These are phyloP conservation scores for Asteroscopus sphinx DNA, from an alignment of 2,888 invertebrate species.

Conservation along the genomic window DNA sequence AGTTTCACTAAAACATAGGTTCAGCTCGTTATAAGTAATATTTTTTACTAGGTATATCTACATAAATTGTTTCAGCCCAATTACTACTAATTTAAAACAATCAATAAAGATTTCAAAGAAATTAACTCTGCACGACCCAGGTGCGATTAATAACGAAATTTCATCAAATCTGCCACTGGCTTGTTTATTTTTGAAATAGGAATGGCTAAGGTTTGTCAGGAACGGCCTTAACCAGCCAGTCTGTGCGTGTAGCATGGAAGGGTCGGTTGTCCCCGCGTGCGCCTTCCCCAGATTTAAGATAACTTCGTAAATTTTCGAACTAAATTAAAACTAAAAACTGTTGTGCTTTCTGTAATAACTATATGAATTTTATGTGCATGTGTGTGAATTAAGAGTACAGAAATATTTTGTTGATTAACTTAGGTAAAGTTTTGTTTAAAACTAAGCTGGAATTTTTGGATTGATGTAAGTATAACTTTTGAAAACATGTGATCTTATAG, in stretches of 20 bases:
- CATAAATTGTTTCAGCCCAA: no score
- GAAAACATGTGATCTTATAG: neutral
- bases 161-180: neutral
- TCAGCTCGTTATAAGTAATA: no score
- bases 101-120: no score
- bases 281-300: conserved; percentile 21
- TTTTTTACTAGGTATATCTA: no score
- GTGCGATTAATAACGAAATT: neutral
- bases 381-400: conserved; percentile 20
- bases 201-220: conserved; percentile 14
- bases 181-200: conserved; percentile 7
- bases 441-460: conserved; percentile 8
- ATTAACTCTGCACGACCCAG: no score
- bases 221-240: conserved; percentile 38
- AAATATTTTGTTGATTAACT: neutral
- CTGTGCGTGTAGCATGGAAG: conserved; percentile 32
- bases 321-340: conserved; percentile 1
- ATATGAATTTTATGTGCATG: conserved; percentile 17
- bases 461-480: conserved; percentile 36
- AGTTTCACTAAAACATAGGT: no score
- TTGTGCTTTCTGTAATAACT: conserved; percentile 3
- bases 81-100: no score
- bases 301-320: conserved; percentile 35
- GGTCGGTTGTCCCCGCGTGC: conserved; percentile 42
- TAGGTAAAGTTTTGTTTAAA: conserved; percentile 15